A percentile compares a stretch with the other conserved stretches of the same genome.
Conservation (phyloP, 2,888 invertebrate genomes). For the Scrobipalpa atriplicella region DNA sequence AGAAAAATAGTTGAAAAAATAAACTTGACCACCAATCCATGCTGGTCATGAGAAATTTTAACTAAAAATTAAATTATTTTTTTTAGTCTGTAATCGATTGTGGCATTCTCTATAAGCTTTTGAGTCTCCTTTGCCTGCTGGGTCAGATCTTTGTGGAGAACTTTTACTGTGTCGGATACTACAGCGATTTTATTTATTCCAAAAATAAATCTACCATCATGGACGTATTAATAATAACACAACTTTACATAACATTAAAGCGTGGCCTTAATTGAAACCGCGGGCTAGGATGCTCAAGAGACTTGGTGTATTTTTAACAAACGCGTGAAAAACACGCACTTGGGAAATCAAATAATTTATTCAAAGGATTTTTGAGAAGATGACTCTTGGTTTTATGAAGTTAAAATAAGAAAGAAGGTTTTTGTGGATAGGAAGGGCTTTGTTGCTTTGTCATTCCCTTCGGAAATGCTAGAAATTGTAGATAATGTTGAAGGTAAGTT, state of each 20-base stretch:
- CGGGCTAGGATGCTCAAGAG: conserved; percentile 36
- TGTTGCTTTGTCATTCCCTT: neutral
- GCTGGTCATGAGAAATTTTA: too few relatives aligned
- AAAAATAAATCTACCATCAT: conserved; percentile 18
- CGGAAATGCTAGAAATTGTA: neutral
- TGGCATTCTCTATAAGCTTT: too few relatives aligned
- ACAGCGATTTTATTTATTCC: too few relatives aligned
- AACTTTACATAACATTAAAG: conserved; percentile 56
- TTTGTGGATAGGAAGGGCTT: neutral
- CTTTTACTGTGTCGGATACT: too few relatives aligned
- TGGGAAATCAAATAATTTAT: conserved; percentile 34
- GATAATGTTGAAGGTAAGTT: too few relatives aligned
- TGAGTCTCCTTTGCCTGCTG: too few relatives aligned
- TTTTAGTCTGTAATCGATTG: too few relatives aligned
- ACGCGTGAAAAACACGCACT: conserved; percentile 34
- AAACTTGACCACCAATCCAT: neutral
- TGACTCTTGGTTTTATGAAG: conserved; percentile 14
- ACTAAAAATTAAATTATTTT: too few relatives aligned
- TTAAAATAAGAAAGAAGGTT: neutral
- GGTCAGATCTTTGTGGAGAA: too few relatives aligned
- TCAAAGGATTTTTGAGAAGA: conserved; percentile 21
- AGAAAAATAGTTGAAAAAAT: neutral
- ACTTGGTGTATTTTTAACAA: conserved; percentile 38
- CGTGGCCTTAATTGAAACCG: conserved; percentile 54
- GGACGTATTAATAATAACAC: conserved; percentile 40